Percentiles rank a stretch among this genome's conserved stretches.
phyloP scores from a whole-genome alignment of 2,888 invertebrate genomes.

The Suillia variegata region DNA sequence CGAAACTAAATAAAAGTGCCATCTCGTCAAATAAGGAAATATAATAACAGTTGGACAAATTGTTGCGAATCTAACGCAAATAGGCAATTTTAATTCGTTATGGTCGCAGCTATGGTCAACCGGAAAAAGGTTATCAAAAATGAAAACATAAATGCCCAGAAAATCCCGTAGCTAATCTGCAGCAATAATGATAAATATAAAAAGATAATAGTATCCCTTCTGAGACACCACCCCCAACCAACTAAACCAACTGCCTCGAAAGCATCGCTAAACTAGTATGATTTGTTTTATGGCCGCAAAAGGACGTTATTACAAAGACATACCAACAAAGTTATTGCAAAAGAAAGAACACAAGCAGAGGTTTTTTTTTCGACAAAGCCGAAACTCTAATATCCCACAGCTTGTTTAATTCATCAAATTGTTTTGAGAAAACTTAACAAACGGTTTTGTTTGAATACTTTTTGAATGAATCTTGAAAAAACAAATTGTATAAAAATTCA shows the following conservation, averaged over 20 bases:
- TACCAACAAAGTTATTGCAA: conserved; percentile 34
- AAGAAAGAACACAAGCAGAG: conserved; percentile 4
- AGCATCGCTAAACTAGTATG: conserved; percentile 51
- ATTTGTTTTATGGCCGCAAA: conserved; percentile 53
- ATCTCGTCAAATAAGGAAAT: not conserved
- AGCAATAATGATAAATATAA: conserved; percentile 53
- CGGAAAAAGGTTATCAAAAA: conserved; percentile 28
- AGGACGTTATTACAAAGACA: conserved; percentile 52
- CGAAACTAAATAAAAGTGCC: not conserved
- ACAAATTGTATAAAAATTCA: not conserved
- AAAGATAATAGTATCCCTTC: conserved; percentile 47
- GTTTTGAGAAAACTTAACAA: too few species aligned
- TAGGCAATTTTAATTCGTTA: conserved; percentile 53
- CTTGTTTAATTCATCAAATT: too few species aligned
- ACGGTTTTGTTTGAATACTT: too few species aligned
- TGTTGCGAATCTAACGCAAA: conserved; percentile 42
- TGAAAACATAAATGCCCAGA: conserved; percentile 27
- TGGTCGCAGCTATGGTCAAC: conserved; percentile 38
- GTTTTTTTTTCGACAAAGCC: too few species aligned
- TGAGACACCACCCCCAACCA: conserved; percentile 3
- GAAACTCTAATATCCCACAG: too few species aligned
- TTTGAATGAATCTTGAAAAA: not conserved
- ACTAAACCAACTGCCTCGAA: conserved; percentile 10
- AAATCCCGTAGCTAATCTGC: conserved; percentile 54
- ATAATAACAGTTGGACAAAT: not conserved